These are phyloP conservation scores for Halcyon senegalensis DNA, from an alignment of 2,113 vertebrate genomes.

Conservation along the genomic window DNA sequence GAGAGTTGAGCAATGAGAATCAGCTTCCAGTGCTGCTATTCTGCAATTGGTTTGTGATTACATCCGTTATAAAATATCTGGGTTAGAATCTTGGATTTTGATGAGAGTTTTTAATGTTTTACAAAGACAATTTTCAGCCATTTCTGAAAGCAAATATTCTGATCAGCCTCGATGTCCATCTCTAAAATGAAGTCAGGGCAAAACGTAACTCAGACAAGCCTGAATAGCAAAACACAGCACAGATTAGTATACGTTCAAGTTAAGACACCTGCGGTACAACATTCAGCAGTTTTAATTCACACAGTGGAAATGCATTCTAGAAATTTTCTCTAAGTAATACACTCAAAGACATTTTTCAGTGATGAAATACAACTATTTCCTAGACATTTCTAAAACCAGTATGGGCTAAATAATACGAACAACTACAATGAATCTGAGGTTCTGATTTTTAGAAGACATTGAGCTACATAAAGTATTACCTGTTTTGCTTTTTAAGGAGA, in stretches of 20 bases:
- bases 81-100: neutral
- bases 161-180: neutral
- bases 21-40: neutral
- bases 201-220: neutral
- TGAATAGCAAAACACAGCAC: neutral
- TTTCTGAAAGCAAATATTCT: neutral
- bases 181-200: neutral
- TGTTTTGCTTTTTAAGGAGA: neutral
- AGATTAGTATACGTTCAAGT: neutral
- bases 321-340: neutral
- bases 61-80: accelerated
- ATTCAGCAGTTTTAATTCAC: neutral
- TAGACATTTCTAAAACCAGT: neutral
- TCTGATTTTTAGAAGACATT: neutral
- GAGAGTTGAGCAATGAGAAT: neutral
- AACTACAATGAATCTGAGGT: neutral
- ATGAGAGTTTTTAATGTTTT: neutral
- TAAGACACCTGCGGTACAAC: neutral
- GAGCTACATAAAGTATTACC: neutral
- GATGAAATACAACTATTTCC: neutral
- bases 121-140: neutral
- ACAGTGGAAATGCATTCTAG: neutral
- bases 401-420: neutral
- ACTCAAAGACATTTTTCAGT: neutral
- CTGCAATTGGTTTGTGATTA: neutral